A percentile compares a stretch with the other conserved stretches of the same genome.
Evolutionary conservation across 2,797 vertebrate species (phyloP).

Genomic region (Gouania willdenowi): DNA sequence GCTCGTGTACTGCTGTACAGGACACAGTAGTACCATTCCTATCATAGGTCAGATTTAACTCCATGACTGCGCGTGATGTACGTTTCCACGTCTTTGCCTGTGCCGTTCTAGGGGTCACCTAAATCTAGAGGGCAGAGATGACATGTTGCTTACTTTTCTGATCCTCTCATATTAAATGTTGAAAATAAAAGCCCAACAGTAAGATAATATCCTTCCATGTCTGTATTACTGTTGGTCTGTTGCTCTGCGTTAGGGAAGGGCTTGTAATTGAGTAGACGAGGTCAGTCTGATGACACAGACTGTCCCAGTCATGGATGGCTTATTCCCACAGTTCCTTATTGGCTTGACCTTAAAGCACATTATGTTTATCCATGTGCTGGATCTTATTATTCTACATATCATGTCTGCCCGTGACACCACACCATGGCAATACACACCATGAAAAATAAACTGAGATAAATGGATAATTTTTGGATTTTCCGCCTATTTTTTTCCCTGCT

Average conservation of each 20-base stretch:
- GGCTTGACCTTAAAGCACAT: constrained; percentile 26
- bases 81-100: constrained; percentile 39
- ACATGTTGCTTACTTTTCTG: not conserved
- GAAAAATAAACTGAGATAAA: too few relatives aligned
- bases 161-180: too few relatives aligned
- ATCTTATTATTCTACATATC: too few relatives aligned
- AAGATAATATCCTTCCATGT: constrained; percentile 15
- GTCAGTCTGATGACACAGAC: constrained; percentile 11
- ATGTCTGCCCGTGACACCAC: too few relatives aligned
- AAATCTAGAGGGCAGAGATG: constrained; percentile 1
- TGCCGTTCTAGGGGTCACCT: constrained; percentile 16
- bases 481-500: too few relatives aligned
- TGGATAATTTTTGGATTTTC: too few relatives aligned
- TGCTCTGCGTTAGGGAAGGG: not conserved
- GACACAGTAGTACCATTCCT: constrained; percentile 45
- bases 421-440: too few relatives aligned
- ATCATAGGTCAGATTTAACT: constrained; percentile 33
- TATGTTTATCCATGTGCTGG: too few relatives aligned
- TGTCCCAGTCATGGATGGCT: constrained; percentile 13
- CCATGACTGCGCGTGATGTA: constrained; percentile 46
- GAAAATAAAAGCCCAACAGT: too few relatives aligned
- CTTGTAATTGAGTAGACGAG: constrained; percentile 18
- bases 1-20: constrained; percentile 53
- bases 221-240: constrained; percentile 2
- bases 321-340: constrained; percentile 36